These are phyloP conservation scores for Pterois miles DNA, from an alignment of 2,797 vertebrate genomes.

Conservation along the genomic window DNA sequence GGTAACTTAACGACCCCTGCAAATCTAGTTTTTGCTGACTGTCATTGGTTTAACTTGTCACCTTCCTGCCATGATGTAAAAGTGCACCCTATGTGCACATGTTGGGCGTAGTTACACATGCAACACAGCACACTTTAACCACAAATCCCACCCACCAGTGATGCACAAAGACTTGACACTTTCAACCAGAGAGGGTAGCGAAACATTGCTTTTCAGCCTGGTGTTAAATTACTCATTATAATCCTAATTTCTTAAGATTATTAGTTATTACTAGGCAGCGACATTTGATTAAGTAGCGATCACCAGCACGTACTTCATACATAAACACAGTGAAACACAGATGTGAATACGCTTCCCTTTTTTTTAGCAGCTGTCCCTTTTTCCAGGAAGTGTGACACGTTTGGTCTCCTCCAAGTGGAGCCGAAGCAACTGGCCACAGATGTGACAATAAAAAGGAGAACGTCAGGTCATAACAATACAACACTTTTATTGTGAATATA, in stretches of 20 bases:
- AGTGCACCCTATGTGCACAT: too few species aligned
- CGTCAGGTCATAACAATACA: slow-evolving; percentile 88
- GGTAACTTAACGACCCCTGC: not conserved
- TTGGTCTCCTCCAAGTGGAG: slow-evolving; percentile 25
- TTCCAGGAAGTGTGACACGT: slow-evolving; percentile 44
- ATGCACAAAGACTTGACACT: not conserved
- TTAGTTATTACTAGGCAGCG: not conserved
- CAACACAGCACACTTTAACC: not conserved
- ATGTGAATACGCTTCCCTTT: slow-evolving; percentile 2
- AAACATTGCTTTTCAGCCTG: not conserved
- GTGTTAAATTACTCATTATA: not conserved
- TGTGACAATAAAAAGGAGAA: slow-evolving; percentile 32
- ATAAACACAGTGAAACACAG: not conserved
- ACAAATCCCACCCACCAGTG: not conserved
- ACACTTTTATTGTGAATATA: slow-evolving; percentile 99
- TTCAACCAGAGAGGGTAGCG: not conserved
- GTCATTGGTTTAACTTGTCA: not conserved
- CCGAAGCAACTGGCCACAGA: slow-evolving; percentile 24
- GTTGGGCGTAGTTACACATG: not conserved
- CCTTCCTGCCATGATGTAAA: not conserved
- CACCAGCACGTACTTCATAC: not conserved
- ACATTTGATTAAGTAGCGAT: not conserved
- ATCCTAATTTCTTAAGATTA: not conserved
- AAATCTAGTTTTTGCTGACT: not conserved
- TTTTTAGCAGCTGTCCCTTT: slow-evolving; percentile 33